Evolutionary conservation across 2,888 invertebrate genomes (phyloP).

Genomic region (Clistopyga incitator): DNA sequence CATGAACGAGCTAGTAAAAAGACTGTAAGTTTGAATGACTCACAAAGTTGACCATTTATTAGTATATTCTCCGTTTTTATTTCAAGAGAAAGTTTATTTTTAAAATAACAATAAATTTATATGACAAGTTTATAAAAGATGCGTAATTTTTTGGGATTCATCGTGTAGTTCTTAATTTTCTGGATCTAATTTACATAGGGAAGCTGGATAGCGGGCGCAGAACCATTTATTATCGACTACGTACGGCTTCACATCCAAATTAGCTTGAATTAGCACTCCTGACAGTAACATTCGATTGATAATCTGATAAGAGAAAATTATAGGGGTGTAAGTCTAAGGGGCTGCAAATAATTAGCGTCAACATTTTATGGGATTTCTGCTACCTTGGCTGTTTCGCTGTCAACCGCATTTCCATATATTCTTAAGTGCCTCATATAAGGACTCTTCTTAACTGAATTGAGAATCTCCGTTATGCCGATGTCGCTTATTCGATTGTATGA

Average conservation of each 20-base stretch:
- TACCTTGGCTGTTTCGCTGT: constrained; percentile 75
- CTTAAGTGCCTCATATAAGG: constrained; percentile 82
- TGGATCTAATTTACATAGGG: constrained; percentile 84
- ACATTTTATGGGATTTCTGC: background rate
- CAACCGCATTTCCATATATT: constrained; percentile 84
- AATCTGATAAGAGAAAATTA: constrained; percentile 77
- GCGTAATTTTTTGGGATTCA: background rate
- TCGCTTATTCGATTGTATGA: constrained; percentile 86
- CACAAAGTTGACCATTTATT: constrained; percentile 32
- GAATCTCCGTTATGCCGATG: constrained; percentile 85
- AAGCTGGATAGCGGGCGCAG: constrained; percentile 83
- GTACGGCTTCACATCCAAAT: constrained; percentile 84
- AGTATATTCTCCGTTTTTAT: constrained; percentile 31
- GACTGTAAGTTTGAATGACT: constrained; percentile 29
- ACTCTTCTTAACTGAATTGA: constrained; percentile 86
- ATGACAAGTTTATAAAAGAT: constrained; percentile 22
- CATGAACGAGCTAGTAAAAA: background rate
- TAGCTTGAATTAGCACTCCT: constrained; percentile 82
- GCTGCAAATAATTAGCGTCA: background rate
- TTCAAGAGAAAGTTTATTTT: constrained; percentile 23
- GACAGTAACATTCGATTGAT: constrained; percentile 83
- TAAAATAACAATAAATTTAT: constrained; percentile 45
- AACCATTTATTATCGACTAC: constrained; percentile 80
- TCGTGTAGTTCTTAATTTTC: background rate
- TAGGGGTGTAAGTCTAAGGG: background rate